Conservation (phyloP, 2,888 invertebrate species). For the Hydrotaea cyrtoneurina region DNA sequence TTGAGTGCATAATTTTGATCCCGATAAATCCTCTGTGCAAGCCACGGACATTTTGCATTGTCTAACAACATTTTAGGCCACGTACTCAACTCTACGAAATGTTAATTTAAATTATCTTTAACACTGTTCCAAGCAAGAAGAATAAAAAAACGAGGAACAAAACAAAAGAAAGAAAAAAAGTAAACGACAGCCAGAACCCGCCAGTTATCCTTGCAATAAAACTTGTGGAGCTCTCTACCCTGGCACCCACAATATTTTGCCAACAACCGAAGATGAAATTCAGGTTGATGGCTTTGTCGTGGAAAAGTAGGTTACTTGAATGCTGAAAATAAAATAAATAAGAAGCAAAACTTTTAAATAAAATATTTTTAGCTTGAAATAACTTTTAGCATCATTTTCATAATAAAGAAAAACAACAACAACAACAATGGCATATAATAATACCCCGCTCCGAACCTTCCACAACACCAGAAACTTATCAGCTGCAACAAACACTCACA, state of each 20-base stretch:
- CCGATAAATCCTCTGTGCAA: not conserved
- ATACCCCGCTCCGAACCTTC: not conserved
- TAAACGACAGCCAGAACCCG: not conserved
- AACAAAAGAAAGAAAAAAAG: too few relatives aligned
- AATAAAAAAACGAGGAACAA: too few relatives aligned
- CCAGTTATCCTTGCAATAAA: not conserved
- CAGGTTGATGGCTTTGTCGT: constrained; percentile 53
- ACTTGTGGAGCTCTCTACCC: not conserved
- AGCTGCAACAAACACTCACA: not conserved
- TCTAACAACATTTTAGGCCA: too few relatives aligned
- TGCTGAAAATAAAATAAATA: constrained; percentile 35
- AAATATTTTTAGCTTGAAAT: constrained; percentile 30
- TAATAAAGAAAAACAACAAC: constrained; percentile 11
- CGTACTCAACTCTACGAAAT: not conserved
- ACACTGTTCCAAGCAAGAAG: not conserved
- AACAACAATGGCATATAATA: not conserved
- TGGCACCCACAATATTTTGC: not conserved
- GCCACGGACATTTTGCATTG: not conserved
- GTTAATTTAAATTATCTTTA: not conserved
- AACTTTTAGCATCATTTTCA: constrained; percentile 35
- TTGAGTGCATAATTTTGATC: too few relatives aligned
- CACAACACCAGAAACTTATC: constrained; percentile 8
- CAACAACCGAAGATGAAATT: constrained; percentile 18
- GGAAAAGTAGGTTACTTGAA: constrained; percentile 57
- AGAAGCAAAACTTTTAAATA: constrained; percentile 26